Base-by-base conservation (phyloP, 2,797 vertebrate species). In the Epinephelus malabaricus region DNA sequence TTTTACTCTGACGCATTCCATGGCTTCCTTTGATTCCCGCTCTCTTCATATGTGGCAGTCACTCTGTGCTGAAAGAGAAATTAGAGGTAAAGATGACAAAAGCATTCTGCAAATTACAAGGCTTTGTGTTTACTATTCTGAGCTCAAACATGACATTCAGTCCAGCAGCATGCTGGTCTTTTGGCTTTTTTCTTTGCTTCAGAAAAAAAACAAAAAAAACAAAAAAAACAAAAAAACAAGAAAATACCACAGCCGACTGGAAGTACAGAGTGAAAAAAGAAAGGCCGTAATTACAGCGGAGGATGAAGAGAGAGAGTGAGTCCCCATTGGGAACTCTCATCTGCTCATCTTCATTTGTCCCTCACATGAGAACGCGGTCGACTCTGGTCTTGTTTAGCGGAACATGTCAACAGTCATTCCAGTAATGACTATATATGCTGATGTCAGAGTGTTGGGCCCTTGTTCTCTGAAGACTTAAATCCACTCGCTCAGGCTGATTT, bases 81-180 rank as follows among this genome's bases (percentile, higher is more conserved):
- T 88, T 88, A 90, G 89, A 92, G 86, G 83, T 92, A 89, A 89
- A 90, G 91, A 94, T 93, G 90, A 94, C 91, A 94, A 94, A 95
- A 83, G 88, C 90, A 82, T 89, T 92, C 87, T 77, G 88, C 74
- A 93, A 94, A 95, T 96, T 92, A 94, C 92, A 95, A 94, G 93
- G 90, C 88, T 88, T 92, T 92, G 70, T 91, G 77, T 91, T 92
- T 91, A 90, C 94, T 95, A 94, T 95, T 96, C 91, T 93, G 83
- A 93, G 87, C 91, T 86, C 53, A 56, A 87, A 92, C 88, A 87
- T 81, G 83, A 91, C 88, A 89, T 84, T 73, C 84, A 70, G 83
- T 83, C 83, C 82, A 65, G 81, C 87, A 79, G 82, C 84, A 65
- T 75, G 84, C 83, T 86, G 14, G 56, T 82, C 82, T 76, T 85